Base-by-base conservation (phyloP, 2,888 invertebrate genomes). In the Microdon myrmicae region DNA sequence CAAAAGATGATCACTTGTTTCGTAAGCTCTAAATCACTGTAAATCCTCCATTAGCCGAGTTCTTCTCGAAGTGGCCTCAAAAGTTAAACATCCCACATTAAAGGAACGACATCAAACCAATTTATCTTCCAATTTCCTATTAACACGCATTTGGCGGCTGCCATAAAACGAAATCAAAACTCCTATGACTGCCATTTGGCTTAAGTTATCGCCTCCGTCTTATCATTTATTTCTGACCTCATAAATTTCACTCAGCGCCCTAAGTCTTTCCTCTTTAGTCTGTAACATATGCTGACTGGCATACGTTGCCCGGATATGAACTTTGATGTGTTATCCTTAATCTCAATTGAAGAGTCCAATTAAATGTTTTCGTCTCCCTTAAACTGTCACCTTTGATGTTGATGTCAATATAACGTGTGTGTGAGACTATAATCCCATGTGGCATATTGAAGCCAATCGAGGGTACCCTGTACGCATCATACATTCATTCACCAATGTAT, bases 281-380 rank as follows among this genome's bases (percentile, higher is more conserved):
- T 7, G 31, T 19, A 14, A 29, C 8, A 22, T 13, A 41, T 31
- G 43, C 6, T n/a, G n/a, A 37, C 17, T 8, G n/a, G 4, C 39
- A 26, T 35, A 25, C 22, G 19, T 14, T 23, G 26, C 20, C 14
- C 17, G 37, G 19, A 29, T 38, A 26, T 58, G 26, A 49, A 32
- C 32, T 49, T 38, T 39, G 56, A 56, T 34, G 31, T 35, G 37
- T 48, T 49, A 61, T 49, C 48, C 39, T 61, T 61, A 43, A 61
- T 55, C 61, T 44, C 48, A 54, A 54, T 43, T 60, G 54, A 60
- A 54, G 54, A 61, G 55, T 48, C 60, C 60, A 61, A 61, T 61
- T 61, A 61, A 61, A 55, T 61, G 55, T 48, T 41, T 48, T 48
- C 48, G 48, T 43, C 43, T 44, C 31, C 32, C 43, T 38, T 47